phyloP scores from a whole-genome alignment of 2,113 vertebrate species.

The Ceyx cyanopectus region DNA sequence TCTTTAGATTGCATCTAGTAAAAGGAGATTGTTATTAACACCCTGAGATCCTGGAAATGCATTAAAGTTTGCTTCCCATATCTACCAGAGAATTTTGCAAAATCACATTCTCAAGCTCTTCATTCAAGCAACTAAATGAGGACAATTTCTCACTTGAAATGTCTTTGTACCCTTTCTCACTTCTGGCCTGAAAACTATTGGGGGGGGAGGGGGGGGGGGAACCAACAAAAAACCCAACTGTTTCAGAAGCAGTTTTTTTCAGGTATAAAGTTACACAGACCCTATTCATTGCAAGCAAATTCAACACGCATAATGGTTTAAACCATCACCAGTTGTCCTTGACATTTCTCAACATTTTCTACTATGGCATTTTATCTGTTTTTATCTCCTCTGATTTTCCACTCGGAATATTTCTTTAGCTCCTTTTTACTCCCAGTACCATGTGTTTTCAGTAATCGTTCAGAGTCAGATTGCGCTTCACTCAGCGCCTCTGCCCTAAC shows the following conservation, averaged over 20 bases:
- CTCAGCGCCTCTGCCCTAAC: not conserved
- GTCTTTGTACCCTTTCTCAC: not conserved
- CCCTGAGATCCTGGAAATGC: not conserved
- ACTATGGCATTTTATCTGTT: constrained; percentile 14
- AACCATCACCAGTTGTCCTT: not conserved
- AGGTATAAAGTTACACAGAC: not conserved
- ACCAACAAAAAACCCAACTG: not conserved
- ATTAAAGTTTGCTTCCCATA: not conserved
- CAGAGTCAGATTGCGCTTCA: not conserved
- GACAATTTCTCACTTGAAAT: not conserved
- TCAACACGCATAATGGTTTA: not conserved
- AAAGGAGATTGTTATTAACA: not conserved
- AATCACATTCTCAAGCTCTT: not conserved
- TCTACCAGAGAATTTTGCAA: not conserved
- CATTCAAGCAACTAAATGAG: not conserved
- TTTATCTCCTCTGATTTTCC: constrained; percentile 21
- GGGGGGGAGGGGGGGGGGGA: too few species aligned
- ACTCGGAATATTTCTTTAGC: not conserved
- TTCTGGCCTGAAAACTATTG: not conserved
- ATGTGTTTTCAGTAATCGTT: not conserved
- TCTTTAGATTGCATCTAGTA: not conserved
- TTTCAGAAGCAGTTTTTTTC: not conserved
- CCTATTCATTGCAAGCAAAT: not conserved
- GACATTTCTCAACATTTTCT: constrained; percentile 9
- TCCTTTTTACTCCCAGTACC: constrained; percentile 14